A percentile compares a stretch with the other conserved stretches of the same genome.
Evolutionary conservation across 2,797 vertebrate genomes (phyloP).

Genomic region (Lacerta bilineata): DNA sequence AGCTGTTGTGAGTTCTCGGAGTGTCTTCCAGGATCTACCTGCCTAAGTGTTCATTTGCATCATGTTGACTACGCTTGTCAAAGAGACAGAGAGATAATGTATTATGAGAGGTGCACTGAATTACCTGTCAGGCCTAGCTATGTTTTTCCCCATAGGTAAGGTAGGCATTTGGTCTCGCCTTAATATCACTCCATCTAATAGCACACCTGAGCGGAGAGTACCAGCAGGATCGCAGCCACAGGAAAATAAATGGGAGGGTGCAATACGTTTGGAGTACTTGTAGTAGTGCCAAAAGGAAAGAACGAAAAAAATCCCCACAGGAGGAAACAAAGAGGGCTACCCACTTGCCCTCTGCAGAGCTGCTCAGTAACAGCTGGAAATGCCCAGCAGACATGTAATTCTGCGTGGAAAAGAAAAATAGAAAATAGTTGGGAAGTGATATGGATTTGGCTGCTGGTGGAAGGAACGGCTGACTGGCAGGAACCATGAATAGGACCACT

Average conservation of each 20-base stretch:
- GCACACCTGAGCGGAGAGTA: not conserved
- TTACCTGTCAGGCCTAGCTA: constrained; percentile 76
- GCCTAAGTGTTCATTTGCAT: constrained; percentile 62
- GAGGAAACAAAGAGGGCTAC: no score
- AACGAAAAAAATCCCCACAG: no score
- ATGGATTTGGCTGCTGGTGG: not conserved
- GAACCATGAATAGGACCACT: not conserved
- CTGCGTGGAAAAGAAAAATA: not conserved
- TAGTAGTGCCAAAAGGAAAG: not conserved
- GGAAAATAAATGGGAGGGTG: not conserved
- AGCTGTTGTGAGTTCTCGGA: constrained; percentile 55
- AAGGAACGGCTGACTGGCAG: not conserved
- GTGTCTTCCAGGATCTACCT: constrained; percentile 69
- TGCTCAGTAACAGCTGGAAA: not conserved
- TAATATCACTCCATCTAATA: not conserved
- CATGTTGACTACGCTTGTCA: constrained; percentile 63
- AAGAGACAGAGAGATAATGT: constrained; percentile 64
- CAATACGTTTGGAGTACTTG: not conserved
- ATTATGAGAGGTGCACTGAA: constrained; percentile 72
- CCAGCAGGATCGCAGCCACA: not conserved
- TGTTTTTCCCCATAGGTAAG: constrained; percentile 71
- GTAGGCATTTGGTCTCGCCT: constrained; percentile 44
- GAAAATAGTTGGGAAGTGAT: not conserved
- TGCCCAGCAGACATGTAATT: not conserved
- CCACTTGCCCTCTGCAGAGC: not conserved